These are phyloP conservation scores for Manis pentadactyla DNA, from an alignment of 2,797 vertebrate species.

Conservation along the genomic window DNA sequence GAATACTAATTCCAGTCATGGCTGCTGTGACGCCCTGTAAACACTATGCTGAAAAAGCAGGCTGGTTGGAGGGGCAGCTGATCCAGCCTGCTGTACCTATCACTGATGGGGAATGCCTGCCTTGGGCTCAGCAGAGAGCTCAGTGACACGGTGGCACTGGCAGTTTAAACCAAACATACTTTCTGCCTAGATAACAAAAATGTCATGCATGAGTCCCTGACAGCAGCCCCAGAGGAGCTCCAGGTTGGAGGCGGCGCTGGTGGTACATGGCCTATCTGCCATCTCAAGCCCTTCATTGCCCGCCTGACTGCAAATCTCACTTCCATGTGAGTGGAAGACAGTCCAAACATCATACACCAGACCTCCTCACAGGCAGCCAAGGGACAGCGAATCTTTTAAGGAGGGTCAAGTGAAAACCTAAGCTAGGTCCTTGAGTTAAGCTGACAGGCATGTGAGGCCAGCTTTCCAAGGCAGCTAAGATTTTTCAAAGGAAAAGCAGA, in stretches of 20 bases:
- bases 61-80: conserved; percentile 61
- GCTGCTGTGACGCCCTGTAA: conserved; percentile 53
- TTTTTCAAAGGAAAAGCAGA: conserved; percentile 44
- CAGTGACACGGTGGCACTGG: conserved; percentile 66
- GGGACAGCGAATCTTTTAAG: background rate
- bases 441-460: rapidly evolving
- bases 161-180: conserved; percentile 80
- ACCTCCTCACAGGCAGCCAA: background rate
- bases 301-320: conserved; percentile 16
- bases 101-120: conserved; percentile 63
- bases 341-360: background rate
- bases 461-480: rapidly evolving
- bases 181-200: conserved; percentile 81
- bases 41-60: conserved; percentile 50
- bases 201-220: conserved; percentile 56
- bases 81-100: conserved; percentile 54
- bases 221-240: conserved; percentile 61
- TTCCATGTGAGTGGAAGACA: background rate
- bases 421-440: background rate
- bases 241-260: conserved; percentile 28
- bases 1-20: conserved; percentile 57
- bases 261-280: background rate
- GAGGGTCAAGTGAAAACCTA: background rate
- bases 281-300: conserved; percentile 49
- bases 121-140: conserved; percentile 69